Conservation (phyloP, 2,888 invertebrate species). For the Lasioglossum malachurum region DNA sequence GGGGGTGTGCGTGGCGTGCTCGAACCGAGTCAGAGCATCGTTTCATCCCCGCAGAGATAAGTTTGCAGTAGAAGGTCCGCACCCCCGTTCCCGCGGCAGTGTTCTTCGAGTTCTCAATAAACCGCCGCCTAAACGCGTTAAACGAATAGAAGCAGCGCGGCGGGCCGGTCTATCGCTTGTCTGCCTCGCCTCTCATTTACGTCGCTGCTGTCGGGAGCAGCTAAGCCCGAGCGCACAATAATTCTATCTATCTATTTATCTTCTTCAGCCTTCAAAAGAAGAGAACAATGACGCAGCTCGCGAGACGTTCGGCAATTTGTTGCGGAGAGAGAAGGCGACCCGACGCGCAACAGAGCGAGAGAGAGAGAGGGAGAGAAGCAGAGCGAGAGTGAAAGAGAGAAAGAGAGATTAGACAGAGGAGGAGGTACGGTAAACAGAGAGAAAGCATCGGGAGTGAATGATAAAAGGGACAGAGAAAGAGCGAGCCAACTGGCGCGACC, state of each 20-base stretch:
- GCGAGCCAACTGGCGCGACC: constrained; percentile 2
- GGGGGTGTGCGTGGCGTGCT: background rate
- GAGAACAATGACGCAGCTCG: constrained; percentile 72
- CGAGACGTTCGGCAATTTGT: constrained; percentile 77
- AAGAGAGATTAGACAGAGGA: constrained; percentile 29
- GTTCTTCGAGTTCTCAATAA: constrained; percentile 28
- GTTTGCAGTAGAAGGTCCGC: background rate
- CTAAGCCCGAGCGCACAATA: constrained; percentile 56
- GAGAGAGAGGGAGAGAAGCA: constrained; percentile 29
- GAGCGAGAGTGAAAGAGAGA: constrained; percentile 10
- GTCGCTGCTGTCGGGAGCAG: constrained; percentile 38
- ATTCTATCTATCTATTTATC: constrained; percentile 68
- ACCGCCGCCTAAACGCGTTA: constrained; percentile 38
- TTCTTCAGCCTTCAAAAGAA: constrained; percentile 61
- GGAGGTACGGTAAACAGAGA: constrained; percentile 35
- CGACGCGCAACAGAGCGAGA: constrained; percentile 46
- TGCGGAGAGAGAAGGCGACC: constrained; percentile 58
- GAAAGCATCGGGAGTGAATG: constrained; percentile 36
- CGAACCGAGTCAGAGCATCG: background rate
- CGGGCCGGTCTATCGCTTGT: constrained; percentile 8
- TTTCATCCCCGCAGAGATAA: background rate
- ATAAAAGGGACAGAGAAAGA: constrained; percentile 49
- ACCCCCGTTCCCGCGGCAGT: background rate
- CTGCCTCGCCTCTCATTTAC: constrained; percentile 57
- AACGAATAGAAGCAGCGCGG: constrained; percentile 34